Evolutionary conservation across 2,797 vertebrate species (phyloP), one percentile per base, ranked within the genome.

Genomic region (Dicrostonyx torquatus): DNA sequence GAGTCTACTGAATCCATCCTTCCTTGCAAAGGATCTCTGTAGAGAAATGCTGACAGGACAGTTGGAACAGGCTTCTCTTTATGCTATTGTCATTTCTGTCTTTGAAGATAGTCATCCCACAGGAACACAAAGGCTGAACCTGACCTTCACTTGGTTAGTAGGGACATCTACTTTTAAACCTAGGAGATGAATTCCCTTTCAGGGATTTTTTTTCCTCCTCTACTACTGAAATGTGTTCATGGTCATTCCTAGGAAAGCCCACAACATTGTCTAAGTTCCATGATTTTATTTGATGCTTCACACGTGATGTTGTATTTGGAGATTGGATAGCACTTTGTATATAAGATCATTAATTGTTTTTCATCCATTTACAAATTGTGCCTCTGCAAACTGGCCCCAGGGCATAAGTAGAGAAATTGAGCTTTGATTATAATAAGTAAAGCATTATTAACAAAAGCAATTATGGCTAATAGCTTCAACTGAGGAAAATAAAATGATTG

Each of bases 371-470:
- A 97, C 96, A 95, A 97, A 97, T 97, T 95, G 89, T 94, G n/a
- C 83, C 85, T 93, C 87, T 76, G 70, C 48, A 97, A 94, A 95
- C 73, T 83, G 85, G 89, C 95, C 93, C 95, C 37, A 86, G 95
- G 97, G 95, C 84, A 58, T 89, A 88, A 94, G 94, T 84, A 85
- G 55, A 97, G 94, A 82, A 97, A 95, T 95, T 94, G 95, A 97
- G 96, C 94, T 96, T 97, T 97, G 97, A 97, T 97, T 97, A 97
- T 97, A 97, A 97, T 97, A 97, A 96, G 94, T 96, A 95, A 97
- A 97, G 96, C 96, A 97, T 97, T 97, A 97, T 96, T 97, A 97
- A 97, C 93, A 80, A 97, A 97, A 97, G 96, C 95, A 97, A 97
- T 97, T 97, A 97, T 18, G 62, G 87, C 95, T 97, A 97, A 97